Base-by-base conservation (phyloP, 2,888 invertebrate species). In the Liposcelis brunnea region DNA sequence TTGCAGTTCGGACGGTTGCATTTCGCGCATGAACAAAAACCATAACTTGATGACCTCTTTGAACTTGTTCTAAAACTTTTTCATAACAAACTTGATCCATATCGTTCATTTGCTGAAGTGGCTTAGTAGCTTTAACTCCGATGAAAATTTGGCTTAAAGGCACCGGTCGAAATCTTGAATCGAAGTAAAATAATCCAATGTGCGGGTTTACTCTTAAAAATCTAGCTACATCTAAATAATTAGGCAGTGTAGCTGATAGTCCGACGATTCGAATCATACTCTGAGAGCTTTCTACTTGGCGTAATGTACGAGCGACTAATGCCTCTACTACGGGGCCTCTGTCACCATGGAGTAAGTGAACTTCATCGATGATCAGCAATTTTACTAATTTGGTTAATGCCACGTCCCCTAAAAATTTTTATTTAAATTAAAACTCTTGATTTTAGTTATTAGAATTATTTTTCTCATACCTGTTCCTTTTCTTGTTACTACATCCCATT, bases 401-500 rank as follows among this genome's bases (percentile, higher is more conserved):
- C 4, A 87, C 81, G 61, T 94, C 93, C 6, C 90, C 82, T 71
- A 61, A 11, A 58, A 60, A 40, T 60, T 45, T 38, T 44, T 47
- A 49, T 34, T 44, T 44, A 12, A n/a, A 4, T 12, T 31, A 6
- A 1, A 10, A n/a, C 21, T 19, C 12, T 31, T 26, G 10, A 10
- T 19, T 12, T 19, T 12, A 18, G 42, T 12, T 37, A 42, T 38
- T 15, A 12, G 15, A 2, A 33, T 46, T 14, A 32, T n/a, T 47
- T n/a, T 35, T 36, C 14, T 16, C 18, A 60, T 59, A 76, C 77
- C 80, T 19, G 82, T 78, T 12, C 85, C 84, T 62, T 99, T 99
- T 52, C 98, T 72, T 0, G 97, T 97, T 1, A 98, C 91, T 5
- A 99, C 94, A 61, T 99, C 98, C 97, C 98, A 98, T 58, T 99